These are phyloP conservation scores for Leguminivora glycinivorella DNA, from an alignment of 1,140 invertebrate genomes.

Conservation along the genomic window DNA sequence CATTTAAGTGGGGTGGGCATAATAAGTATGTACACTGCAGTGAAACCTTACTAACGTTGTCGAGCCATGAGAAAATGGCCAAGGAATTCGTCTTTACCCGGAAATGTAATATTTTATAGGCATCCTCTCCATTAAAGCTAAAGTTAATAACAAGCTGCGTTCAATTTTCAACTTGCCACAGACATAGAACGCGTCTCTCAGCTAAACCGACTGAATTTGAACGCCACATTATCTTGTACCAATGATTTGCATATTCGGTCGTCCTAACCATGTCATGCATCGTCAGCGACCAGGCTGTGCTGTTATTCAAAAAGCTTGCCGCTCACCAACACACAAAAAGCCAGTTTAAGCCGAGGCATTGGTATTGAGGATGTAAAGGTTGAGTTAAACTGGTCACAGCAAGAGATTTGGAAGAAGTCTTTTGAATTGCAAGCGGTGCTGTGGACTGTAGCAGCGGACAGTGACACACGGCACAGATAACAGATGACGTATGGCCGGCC, in stretches of 20 bases:
- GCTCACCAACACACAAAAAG: background rate
- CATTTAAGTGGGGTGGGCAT: too few species aligned
- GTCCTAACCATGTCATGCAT: conserved; percentile 31
- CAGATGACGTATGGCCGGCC: conserved; percentile 59
- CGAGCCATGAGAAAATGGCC: too few species aligned
- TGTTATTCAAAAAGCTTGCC: background rate
- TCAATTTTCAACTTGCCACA: background rate
- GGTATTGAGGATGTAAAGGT: background rate
- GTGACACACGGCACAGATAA: conserved; percentile 65
- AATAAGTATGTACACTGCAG: too few species aligned
- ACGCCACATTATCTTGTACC: conserved; percentile 21
- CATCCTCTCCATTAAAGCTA: background rate
- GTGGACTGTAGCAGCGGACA: conserved; percentile 42
- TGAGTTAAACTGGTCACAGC: background rate
- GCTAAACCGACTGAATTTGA: conserved; percentile 9
- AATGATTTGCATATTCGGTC: conserved; percentile 56
- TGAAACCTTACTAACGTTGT: too few species aligned
- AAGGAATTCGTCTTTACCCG: too few species aligned
- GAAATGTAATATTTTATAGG: background rate
- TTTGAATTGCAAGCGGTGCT: background rate
- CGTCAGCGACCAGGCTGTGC: conserved; percentile 9
- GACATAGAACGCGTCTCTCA: background rate
- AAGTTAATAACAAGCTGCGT: background rate
- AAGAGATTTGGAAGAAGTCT: background rate
- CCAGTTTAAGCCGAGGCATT: background rate